Evolutionary conservation across 2,797 vertebrate genomes (phyloP).

Genomic region (Manis crassicaudata): DNA sequence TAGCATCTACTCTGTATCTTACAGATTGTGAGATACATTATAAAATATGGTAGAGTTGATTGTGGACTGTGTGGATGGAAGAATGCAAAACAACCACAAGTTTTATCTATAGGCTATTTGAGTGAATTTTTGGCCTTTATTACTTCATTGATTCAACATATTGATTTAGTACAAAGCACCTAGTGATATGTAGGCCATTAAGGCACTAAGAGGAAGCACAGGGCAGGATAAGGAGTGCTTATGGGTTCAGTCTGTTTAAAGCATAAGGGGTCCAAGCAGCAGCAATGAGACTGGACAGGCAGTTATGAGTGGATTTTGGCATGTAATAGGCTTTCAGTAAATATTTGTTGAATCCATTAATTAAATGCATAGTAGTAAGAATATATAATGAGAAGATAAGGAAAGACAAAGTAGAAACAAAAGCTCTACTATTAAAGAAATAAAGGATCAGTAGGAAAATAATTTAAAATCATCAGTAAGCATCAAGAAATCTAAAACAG

Average conservation of each 20-base stretch:
- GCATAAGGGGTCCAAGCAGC: neutral
- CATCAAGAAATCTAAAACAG: neutral
- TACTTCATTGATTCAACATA: neutral
- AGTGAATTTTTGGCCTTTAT: neutral
- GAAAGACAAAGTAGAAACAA: constrained; percentile 4
- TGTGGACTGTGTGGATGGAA: neutral
- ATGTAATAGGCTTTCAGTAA: constrained; percentile 1
- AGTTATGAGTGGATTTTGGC: neutral
- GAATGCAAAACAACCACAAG: neutral
- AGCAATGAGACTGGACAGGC: neutral
- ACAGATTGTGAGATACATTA: neutral
- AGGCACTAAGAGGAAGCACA: neutral
- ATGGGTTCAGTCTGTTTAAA: neutral
- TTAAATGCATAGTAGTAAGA: neutral
- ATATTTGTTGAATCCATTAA: neutral
- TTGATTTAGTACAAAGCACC: neutral
- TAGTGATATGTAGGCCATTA: neutral
- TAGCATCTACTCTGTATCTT: neutral
- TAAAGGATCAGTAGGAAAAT: neutral
- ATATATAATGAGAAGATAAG: neutral
- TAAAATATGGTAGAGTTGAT: constrained; percentile 15
- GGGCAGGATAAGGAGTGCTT: neutral
- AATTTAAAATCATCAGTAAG: neutral
- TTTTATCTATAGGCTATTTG: neutral
- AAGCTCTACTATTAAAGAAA: constrained; percentile 32